A percentile compares a stretch with the other conserved stretches of the same genome.
These are phyloP conservation scores for Tigriopus japonicus DNA, from an alignment of 1,140 invertebrate species.

Conservation along the genomic window DNA sequence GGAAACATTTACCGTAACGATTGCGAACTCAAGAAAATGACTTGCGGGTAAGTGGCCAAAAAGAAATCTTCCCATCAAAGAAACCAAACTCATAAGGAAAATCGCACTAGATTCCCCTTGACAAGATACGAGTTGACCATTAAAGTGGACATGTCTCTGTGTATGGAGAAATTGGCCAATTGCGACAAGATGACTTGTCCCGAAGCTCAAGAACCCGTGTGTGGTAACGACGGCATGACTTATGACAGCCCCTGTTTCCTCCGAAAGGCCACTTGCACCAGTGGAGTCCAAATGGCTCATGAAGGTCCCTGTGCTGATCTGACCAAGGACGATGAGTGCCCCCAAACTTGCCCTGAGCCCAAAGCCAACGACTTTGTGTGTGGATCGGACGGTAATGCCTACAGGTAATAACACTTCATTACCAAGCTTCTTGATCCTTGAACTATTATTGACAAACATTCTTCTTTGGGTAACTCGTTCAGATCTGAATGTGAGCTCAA, in stretches of 20 bases:
- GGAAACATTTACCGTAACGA: conserved; percentile 66
- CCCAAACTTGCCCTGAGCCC: conserved; percentile 43
- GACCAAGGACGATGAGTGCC: conserved; percentile 39
- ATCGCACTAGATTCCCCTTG: neutral
- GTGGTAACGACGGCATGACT: conserved; percentile 24
- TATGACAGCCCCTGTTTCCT: conserved; percentile 21
- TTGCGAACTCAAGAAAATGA: conserved; percentile 72
- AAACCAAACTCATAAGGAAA: neutral
- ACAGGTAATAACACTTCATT: conserved; percentile 37
- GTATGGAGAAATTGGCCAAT: conserved; percentile 42
- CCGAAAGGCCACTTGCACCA: conserved; percentile 31
- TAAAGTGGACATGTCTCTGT: conserved; percentile 53
- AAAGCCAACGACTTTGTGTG: conserved; percentile 46
- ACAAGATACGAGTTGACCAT: conserved; percentile 27
- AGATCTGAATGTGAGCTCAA: conserved; percentile 72
- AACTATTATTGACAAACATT: no score
- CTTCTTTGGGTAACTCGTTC: conserved; percentile 20
- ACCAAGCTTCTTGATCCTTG: neutral
- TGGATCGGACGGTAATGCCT: conserved; percentile 76
- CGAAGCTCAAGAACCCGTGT: conserved; percentile 22
- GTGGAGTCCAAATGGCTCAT: conserved; percentile 62
- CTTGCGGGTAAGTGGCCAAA: conserved; percentile 52
- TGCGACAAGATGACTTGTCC: conserved; percentile 39
- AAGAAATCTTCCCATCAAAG: conserved; percentile 1
- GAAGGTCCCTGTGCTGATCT: conserved; percentile 61